phyloP scores from a whole-genome alignment of 2,888 invertebrate genomes.

The Apeira syringaria region DNA sequence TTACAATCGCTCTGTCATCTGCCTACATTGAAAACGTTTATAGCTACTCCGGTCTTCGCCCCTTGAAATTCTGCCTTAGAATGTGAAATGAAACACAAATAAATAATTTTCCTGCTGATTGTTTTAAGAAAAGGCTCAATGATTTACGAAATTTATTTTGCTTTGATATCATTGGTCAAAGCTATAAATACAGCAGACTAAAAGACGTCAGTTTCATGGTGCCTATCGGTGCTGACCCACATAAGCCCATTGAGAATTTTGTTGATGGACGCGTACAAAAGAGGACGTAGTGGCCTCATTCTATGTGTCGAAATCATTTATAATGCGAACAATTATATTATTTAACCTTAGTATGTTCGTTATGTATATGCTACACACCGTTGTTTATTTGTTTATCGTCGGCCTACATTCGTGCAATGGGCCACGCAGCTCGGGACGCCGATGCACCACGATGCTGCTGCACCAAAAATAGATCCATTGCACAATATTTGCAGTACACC shows the following conservation, averaged over 20 bases:
- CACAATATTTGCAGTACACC: slow-evolving; percentile 79
- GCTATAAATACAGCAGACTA: slow-evolving; percentile 23
- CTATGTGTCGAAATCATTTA: slow-evolving; percentile 14
- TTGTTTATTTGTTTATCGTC: slow-evolving; percentile 54
- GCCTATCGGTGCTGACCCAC: slow-evolving; percentile 25
- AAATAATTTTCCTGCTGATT: too few species aligned
- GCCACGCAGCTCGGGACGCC: slow-evolving; percentile 22
- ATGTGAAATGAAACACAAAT: too few species aligned
- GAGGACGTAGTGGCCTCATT: slow-evolving; percentile 9
- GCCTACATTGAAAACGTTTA: slow-evolving; percentile 27
- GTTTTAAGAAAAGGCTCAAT: too few species aligned
- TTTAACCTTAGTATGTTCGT: not conserved
- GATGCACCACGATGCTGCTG: slow-evolving; percentile 50
- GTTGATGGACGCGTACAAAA: slow-evolving; percentile 21
- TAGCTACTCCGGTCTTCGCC: slow-evolving; percentile 11
- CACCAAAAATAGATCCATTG: slow-evolving; percentile 75
- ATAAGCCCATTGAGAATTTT: slow-evolving; percentile 26
- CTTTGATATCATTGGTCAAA: too few species aligned
- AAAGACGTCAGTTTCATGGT: slow-evolving; percentile 29
- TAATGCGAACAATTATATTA: slow-evolving; percentile 4
- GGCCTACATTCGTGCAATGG: slow-evolving; percentile 54
- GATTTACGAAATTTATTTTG: too few species aligned
- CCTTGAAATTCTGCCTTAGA: slow-evolving; percentile 14
- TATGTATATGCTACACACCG: slow-evolving; percentile 11
- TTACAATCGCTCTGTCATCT: slow-evolving; percentile 43